Conservation (phyloP, 1,140 invertebrate genomes). For the Heliconius hermathena region DNA sequence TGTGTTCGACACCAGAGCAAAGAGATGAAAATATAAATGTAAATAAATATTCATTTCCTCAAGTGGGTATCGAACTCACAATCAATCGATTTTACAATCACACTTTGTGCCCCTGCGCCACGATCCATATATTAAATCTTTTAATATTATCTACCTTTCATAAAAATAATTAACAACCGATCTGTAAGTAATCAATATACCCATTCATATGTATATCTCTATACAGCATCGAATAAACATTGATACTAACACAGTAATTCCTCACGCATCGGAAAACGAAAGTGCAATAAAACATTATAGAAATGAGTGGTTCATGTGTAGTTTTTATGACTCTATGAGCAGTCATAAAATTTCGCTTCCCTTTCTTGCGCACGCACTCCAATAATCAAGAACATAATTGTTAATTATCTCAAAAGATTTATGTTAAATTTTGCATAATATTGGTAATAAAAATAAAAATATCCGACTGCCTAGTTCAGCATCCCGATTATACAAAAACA, state of each 20-base stretch:
- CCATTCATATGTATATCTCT: not conserved
- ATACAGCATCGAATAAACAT: constrained; percentile 12
- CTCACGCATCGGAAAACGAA: constrained; percentile 37
- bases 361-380: constrained; percentile 15
- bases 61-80: no score
- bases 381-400: constrained; percentile 6
- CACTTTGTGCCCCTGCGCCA: no score
- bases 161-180: not conserved
- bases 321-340: constrained; percentile 27
- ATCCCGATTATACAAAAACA: no score
- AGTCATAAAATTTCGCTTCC: constrained; percentile 30
- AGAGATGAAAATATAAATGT: no score
- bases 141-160: not conserved
- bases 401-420: constrained; percentile 6
- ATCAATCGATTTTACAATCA: no score
- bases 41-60: no score
- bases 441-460: no score
- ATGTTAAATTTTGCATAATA: not conserved
- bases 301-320: constrained; percentile 26
- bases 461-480: no score
- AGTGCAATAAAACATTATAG: constrained; percentile 39
- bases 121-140: no score
- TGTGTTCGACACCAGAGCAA: no score
- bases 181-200: not conserved
- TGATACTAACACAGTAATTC: constrained; percentile 12